Base-by-base conservation (phyloP, 2,888 invertebrate species). In the Lasioglossum calceatum region DNA sequence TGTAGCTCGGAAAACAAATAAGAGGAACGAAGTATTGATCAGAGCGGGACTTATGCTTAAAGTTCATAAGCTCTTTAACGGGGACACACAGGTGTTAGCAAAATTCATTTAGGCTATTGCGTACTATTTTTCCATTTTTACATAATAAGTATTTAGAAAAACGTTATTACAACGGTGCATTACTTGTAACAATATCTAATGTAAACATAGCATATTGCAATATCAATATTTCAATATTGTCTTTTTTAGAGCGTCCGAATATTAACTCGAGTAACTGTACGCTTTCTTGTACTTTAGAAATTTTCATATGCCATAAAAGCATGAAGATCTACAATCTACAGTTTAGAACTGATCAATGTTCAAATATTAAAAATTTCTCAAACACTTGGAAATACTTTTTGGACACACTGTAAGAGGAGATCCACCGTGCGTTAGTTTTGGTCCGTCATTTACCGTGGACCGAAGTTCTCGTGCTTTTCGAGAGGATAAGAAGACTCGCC, bases 1-100 rank as follows among this genome's bases (percentile, higher is more conserved):
- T 73, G 61, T 50, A 36, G 67, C 42, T 73, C 23, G 77, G 74
- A 75, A 50, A 74, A 71, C 54, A 54, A 75, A 82, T 64, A 54
- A 79, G 74, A 77, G 54, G 54, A 73, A n/a, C 81, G 64, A 70
- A 74, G 82, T 87, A 87, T 85, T 76, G 84, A 87, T 87, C 74
- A 84, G 54, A 84, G 54, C 73, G 42, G 74, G 47, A 75, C 58
- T 14, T 54, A 44, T 64, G 77, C 74, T 84, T 50, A 72, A 54
- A 42, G 75, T 50, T 74, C 50, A 75, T 79, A 82, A 85, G 79
- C 81, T 82, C 27, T 70, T 85, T 42, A 74, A 61, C 73, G 50
- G 64, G 70, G 74, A 77, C 50, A 16, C 39, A 50, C 19, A 50
- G 72, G 32, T 77, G 58, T 36, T 54, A 77, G 73, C 23, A 54